Percentiles rank a stretch among this genome's conserved stretches.
phyloP scores from a whole-genome alignment of 2,113 vertebrate genomes.

The Sterrhoptilus dennistouni region DNA sequence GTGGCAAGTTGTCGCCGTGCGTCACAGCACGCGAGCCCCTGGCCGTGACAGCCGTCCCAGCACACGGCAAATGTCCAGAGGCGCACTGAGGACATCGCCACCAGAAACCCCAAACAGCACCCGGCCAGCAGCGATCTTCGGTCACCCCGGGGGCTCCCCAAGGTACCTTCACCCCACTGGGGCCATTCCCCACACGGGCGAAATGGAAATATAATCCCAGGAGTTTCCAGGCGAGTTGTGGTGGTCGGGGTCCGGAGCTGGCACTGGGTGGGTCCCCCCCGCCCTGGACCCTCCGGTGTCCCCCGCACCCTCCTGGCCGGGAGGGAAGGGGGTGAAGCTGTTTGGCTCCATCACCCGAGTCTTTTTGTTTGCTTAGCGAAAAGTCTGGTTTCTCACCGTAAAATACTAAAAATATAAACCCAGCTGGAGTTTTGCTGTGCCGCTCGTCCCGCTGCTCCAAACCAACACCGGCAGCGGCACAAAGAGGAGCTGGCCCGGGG shows the following conservation, averaged over 20 bases:
- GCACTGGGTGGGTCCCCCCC: neutral
- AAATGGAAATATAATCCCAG: neutral
- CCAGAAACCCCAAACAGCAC: neutral
- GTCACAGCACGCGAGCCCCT: neutral
- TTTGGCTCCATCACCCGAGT: neutral
- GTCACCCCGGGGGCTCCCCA: neutral
- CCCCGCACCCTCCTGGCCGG: neutral
- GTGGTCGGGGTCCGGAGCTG: neutral
- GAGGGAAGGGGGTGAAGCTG: neutral
- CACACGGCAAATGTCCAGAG: neutral
- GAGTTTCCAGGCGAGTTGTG: neutral
- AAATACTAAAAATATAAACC: neutral
- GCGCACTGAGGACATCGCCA: neutral
- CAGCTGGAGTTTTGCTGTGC: neutral
- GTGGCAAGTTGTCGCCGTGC: neutral
- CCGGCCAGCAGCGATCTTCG: neutral
- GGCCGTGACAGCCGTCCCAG: rapidly evolving
- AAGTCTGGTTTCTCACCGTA: neutral
- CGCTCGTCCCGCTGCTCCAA: rapidly evolving
- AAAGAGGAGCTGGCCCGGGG: neutral
- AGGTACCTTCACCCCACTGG: neutral
- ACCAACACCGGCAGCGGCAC: neutral
- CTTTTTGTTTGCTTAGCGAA: neutral
- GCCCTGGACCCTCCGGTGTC: neutral
- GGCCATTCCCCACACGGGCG: neutral